Evolutionary conservation across 2,113 vertebrate genomes (phyloP), one percentile per base, ranked within the genome.

Genomic region (Elaphurus davidianus): DNA sequence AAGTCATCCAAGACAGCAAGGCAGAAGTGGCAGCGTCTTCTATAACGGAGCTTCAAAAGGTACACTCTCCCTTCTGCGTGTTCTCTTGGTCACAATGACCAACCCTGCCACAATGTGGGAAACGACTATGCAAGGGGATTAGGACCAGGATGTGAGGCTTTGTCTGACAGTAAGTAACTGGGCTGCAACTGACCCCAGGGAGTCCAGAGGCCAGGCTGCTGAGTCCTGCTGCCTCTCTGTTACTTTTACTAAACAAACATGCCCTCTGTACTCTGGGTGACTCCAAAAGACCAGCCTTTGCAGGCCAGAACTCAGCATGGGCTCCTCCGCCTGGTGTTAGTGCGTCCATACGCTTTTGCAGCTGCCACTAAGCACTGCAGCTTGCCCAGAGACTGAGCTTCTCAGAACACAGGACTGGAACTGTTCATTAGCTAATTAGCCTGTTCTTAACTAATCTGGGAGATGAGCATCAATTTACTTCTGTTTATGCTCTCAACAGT

Each of bases 341-440:
- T 40, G 0, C 82, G 67, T 95, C 91, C 88, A 88, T 87, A 81
- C 12, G 17, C 15, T 47, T 40, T 43, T 92, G 81, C 94, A 95
- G 97, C 96, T 97, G 94, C 94, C 54, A 87, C 96, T 62, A 10
- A 85, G 94, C 64, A 82, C 55, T 59, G 45, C 28, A 2, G 84
- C 93, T 87, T 50, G 90, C 96, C 96, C 94, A 90, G 88, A 95
- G 91, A 86, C 87, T 74, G 10, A 85, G 96, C 92, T 90, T 71
- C 94, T 89, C 84, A 79, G 96, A 94, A 85, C 79, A 71, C 2
- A 81, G 95, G 90, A 43, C 59, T 92, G 90, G 94, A 97, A 92
- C 55, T 88, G 88, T 79, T 98, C 94, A 97, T 98, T 97, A 98
- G 95, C 96, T 97, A 97, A 98, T 98, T 98, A 98, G 85, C 94